These are phyloP conservation scores for Cephus cinctus DNA, from an alignment of 1,140 invertebrate species.

Conservation along the genomic window DNA sequence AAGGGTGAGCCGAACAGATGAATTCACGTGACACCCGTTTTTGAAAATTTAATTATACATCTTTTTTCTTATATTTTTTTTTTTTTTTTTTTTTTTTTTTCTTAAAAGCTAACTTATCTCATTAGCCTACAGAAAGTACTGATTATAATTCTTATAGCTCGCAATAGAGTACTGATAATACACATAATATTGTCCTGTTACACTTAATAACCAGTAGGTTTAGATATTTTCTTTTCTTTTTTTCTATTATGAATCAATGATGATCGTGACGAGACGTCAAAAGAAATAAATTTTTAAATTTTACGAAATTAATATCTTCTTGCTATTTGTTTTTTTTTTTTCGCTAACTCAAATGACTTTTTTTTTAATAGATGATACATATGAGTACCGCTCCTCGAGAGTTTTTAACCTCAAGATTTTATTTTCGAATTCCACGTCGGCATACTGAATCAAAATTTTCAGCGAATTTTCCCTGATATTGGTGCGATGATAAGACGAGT, in stretches of 20 bases:
- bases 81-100: neutral
- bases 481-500: too few relatives aligned
- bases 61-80: neutral
- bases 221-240: constrained; percentile 12
- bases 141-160: neutral
- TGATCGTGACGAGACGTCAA: neutral
- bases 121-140: neutral
- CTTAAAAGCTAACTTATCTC: neutral
- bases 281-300: neutral
- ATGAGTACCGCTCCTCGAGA: neutral
- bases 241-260: neutral
- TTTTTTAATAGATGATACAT: neutral
- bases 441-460: too few relatives aligned
- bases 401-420: neutral
- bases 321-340: neutral
- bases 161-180: constrained; percentile 17
- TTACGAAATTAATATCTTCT: neutral
- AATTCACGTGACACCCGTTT: neutral
- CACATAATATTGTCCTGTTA: constrained; percentile 45
- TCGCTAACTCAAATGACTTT: neutral
- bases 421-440: too few relatives aligned
- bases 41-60: neutral
- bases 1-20: neutral
- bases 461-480: too few relatives aligned
- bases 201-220: constrained; percentile 34